Evolutionary conservation across 2,797 vertebrate genomes (phyloP).

Genomic region (Helostoma temminkii): DNA sequence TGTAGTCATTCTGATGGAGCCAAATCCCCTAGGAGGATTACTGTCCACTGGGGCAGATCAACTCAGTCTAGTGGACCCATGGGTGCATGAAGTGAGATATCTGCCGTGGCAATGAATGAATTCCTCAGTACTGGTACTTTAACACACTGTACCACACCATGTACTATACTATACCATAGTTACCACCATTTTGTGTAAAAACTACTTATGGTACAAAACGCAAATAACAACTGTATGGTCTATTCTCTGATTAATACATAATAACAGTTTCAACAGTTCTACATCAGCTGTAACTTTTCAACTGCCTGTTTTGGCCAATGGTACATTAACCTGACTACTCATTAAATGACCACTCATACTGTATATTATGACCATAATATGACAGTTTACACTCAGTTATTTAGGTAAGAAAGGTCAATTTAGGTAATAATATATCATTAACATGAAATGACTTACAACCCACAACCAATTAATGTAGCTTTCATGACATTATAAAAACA

Average conservation of each 20-base stretch:
- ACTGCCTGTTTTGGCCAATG: not conserved
- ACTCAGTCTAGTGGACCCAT: constrained; percentile 76
- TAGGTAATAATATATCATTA: not conserved
- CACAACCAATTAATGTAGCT: not conserved
- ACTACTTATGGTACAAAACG: too few species aligned
- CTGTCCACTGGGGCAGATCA: constrained; percentile 77
- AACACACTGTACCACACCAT: not conserved
- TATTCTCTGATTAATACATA: not conserved
- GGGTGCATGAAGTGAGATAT: constrained; percentile 62
- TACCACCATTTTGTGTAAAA: too few species aligned
- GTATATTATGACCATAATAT: not conserved
- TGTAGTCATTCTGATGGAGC: constrained; percentile 61
- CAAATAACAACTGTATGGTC: not conserved
- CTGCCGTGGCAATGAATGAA: constrained; percentile 45
- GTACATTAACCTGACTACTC: constrained; percentile 19
- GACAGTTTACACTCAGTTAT: not conserved
- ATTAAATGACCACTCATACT: constrained; percentile 3
- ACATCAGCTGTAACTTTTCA: constrained; percentile 4
- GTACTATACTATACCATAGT: too few species aligned
- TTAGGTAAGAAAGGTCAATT: constrained; percentile 2
- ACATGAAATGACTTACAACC: constrained; percentile 13
- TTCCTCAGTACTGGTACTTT: constrained; percentile 31
- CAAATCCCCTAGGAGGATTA: constrained; percentile 90
- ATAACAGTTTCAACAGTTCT: constrained; percentile 1
- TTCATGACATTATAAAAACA: constrained; percentile 13